phyloP scores from a whole-genome alignment of 1,140 invertebrate species.

The Drosophila sucinea region DNA sequence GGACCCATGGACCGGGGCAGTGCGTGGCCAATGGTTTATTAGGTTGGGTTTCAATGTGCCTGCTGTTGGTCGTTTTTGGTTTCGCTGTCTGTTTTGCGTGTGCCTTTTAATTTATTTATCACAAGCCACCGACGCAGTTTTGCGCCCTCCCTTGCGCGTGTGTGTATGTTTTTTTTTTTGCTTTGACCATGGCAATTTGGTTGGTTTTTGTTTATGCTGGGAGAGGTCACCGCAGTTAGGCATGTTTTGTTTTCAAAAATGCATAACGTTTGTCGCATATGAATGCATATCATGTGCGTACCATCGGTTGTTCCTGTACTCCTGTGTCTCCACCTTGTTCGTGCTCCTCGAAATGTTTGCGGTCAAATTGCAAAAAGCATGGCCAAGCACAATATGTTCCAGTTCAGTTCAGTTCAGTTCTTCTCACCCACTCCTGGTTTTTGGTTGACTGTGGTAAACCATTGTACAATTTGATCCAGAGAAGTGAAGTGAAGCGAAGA shows the following conservation, averaged over 20 bases:
- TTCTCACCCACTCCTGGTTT: not conserved
- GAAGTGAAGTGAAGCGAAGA: not conserved
- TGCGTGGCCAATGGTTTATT: conserved; percentile 70
- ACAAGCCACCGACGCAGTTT: conserved; percentile 36
- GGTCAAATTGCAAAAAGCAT: conserved; percentile 14
- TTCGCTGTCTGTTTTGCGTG: conserved; percentile 69
- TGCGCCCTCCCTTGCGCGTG: not conserved
- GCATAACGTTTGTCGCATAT: conserved; percentile 12
- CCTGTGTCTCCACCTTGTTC: not conserved
- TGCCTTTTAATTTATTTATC: conserved; percentile 81
- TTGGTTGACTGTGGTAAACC: not conserved
- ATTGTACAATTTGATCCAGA: conserved; percentile 11
- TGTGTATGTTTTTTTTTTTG: conserved; percentile 27
- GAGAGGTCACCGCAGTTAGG: conserved; percentile 48
- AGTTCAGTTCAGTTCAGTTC: not conserved
- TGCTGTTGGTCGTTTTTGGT: conserved; percentile 49
- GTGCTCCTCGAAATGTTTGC: not conserved
- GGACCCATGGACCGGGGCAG: conserved; percentile 28
- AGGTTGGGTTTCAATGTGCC: conserved; percentile 55
- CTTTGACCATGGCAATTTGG: conserved; percentile 66
- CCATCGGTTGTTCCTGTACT: not conserved
- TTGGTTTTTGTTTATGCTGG: conserved; percentile 62
- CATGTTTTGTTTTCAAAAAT: conserved; percentile 45
- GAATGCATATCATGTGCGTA: conserved; percentile 16
- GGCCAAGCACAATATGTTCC: conserved; percentile 4